These are phyloP conservation scores for Chorisops tibialis DNA, from an alignment of 2,888 invertebrate genomes.

Conservation along the genomic window DNA sequence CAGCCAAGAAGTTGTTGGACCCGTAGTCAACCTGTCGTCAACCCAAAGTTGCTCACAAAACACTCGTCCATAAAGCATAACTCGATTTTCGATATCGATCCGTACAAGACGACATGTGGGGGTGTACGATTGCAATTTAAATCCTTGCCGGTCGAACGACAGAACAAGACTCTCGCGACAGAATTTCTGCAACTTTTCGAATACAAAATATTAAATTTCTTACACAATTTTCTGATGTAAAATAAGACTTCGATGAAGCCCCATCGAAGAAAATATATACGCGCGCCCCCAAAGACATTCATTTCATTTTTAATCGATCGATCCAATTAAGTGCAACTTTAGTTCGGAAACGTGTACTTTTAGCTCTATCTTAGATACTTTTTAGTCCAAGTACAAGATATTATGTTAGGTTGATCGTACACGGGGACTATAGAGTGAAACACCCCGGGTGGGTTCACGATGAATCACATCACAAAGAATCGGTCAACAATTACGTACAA, in stretches of 20 bases:
- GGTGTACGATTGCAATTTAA: constrained; percentile 31
- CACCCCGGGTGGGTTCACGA: not conserved
- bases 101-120: constrained; percentile 25
- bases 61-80: constrained; percentile 15
- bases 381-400: no score
- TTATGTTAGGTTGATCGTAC: not conserved
- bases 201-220: constrained; percentile 33
- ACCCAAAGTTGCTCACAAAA: not conserved
- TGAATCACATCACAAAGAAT: not conserved
- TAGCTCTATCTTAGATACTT: no score
- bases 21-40: constrained; percentile 18
- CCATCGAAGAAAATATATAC: constrained; percentile 19
- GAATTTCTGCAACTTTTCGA: constrained; percentile 20
- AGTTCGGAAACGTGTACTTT: no score
- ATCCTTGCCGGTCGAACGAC: constrained; percentile 24
- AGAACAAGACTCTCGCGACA: constrained; percentile 8
- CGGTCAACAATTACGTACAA: constrained; percentile 1
- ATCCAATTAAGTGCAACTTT: constrained; percentile 30
- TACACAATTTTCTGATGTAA: constrained; percentile 33
- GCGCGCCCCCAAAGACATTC: constrained; percentile 13
- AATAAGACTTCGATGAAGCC: constrained; percentile 34
- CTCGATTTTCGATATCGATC: constrained; percentile 22
- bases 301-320: constrained; percentile 32
- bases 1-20: no score
- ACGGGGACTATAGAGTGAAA: not conserved